These are phyloP conservation scores for Procapra przewalskii DNA, from an alignment of 2,113 vertebrate genomes.

Conservation along the genomic window DNA sequence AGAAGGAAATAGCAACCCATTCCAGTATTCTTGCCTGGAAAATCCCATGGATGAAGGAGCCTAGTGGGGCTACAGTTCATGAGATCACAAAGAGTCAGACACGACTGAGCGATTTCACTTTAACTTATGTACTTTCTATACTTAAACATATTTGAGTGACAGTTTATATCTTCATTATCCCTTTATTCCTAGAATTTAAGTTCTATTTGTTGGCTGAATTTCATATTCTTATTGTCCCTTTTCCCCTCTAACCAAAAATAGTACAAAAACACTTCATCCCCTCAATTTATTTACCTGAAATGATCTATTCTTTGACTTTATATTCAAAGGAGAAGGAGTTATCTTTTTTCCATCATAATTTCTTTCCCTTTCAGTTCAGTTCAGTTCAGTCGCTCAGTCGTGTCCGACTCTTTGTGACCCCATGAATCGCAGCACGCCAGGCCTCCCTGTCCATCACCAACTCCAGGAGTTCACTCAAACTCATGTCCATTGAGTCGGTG, in stretches of 20 bases:
- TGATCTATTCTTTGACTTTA: neutral
- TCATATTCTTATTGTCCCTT: neutral
- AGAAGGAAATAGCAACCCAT: too few relatives aligned
- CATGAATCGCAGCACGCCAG: too few relatives aligned
- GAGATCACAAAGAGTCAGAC: too few relatives aligned
- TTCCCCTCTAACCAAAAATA: neutral
- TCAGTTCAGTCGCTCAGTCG: too few relatives aligned
- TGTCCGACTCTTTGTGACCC: too few relatives aligned
- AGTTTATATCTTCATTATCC: neutral
- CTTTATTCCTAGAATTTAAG: neutral
- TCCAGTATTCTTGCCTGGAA: too few relatives aligned
- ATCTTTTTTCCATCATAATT: neutral
- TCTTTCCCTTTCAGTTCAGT: neutral
- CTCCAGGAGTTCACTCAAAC: too few relatives aligned
- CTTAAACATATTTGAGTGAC: neutral
- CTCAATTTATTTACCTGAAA: neutral
- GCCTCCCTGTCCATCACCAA: too few relatives aligned
- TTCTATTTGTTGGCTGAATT: neutral
- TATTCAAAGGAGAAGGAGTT: neutral
- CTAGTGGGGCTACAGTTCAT: too few relatives aligned
- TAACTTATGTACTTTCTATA: neutral
- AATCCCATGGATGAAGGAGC: too few relatives aligned
- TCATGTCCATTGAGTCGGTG: too few relatives aligned
- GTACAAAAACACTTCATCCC: rapidly evolving
- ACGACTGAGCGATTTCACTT: too few relatives aligned